These are phyloP conservation scores for Napeogenes sylphis DNA, from an alignment of 2,888 invertebrate species.

Conservation along the genomic window DNA sequence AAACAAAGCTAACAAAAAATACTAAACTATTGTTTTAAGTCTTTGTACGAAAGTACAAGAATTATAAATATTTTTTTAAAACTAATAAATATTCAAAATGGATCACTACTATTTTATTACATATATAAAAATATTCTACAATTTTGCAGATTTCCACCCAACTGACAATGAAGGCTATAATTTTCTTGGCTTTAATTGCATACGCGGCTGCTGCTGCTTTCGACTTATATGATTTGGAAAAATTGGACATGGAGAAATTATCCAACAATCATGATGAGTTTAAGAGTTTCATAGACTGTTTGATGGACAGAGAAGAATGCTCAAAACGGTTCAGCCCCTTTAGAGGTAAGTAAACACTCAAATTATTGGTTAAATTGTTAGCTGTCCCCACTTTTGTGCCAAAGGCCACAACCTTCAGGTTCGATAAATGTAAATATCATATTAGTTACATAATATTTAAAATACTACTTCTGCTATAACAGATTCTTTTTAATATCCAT, in stretches of 20 bases:
- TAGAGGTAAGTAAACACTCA: constrained; percentile 42
- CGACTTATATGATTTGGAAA: constrained; percentile 47
- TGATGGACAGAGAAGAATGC: constrained; percentile 43
- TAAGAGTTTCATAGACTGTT: constrained; percentile 45
- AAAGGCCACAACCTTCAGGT: too few species aligned
- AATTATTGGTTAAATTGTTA: too few species aligned
- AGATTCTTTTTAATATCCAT: neutral
- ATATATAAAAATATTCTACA: neutral
- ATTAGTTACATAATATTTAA: too few species aligned
- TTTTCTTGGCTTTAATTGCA: constrained; percentile 36
- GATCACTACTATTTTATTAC: too few species aligned
- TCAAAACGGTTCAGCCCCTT: constrained; percentile 38
- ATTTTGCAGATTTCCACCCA: neutral
- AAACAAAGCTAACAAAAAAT: too few species aligned
- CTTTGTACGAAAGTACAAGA: too few species aligned
- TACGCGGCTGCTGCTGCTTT: constrained; percentile 30
- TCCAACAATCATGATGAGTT: constrained; percentile 34
- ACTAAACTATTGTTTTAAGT: too few species aligned
- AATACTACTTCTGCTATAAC: too few species aligned
- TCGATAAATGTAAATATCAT: too few species aligned
- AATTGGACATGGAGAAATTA: constrained; percentile 49
- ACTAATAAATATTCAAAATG: too few species aligned
- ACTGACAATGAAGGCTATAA: constrained; percentile 23
- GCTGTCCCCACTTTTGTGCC: neutral
- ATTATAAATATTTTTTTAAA: too few species aligned